Percentiles rank a stretch among this genome's conserved stretches.
These are phyloP conservation scores for Tachuris rubrigastra DNA, from an alignment of 2,113 vertebrate species.

Conservation along the genomic window DNA sequence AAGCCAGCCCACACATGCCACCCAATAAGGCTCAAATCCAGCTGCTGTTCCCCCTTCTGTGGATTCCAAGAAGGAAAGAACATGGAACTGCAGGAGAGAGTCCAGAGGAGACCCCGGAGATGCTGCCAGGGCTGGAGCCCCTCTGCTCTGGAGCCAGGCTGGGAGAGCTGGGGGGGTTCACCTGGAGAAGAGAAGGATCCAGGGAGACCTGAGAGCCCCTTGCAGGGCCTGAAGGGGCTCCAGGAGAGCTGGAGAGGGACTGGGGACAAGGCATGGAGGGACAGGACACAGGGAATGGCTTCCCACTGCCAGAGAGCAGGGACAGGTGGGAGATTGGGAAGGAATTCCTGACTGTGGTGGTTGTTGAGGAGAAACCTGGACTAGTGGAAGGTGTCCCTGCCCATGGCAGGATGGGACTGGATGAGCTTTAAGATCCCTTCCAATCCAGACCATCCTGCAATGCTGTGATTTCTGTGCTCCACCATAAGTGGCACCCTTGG, in stretches of 20 bases:
- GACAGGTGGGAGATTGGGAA: not conserved
- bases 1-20: not conserved
- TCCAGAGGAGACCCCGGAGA: not conserved
- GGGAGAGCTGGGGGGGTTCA: not conserved
- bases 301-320: not conserved
- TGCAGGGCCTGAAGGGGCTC: not conserved
- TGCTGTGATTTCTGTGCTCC: not conserved
- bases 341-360: too few species aligned
- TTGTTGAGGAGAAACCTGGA: too few species aligned
- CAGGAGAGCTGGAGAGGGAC: not conserved
- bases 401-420: fast-evolving
- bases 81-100: not conserved
- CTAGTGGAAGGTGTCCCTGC: not conserved
- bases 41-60: not conserved
- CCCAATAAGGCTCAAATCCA: not conserved
- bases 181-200: not conserved
- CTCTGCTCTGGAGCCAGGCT: not conserved
- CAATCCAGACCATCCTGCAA: too few species aligned
- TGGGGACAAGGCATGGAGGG: not conserved
- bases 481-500: not conserved
- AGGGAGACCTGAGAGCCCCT: not conserved
- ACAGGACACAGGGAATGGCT: not conserved
- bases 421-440: fast-evolving
- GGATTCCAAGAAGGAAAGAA: not conserved
- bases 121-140: not conserved